phyloP scores from a whole-genome alignment of 2,113 vertebrate species.

The Pogonocichla stellata region DNA sequence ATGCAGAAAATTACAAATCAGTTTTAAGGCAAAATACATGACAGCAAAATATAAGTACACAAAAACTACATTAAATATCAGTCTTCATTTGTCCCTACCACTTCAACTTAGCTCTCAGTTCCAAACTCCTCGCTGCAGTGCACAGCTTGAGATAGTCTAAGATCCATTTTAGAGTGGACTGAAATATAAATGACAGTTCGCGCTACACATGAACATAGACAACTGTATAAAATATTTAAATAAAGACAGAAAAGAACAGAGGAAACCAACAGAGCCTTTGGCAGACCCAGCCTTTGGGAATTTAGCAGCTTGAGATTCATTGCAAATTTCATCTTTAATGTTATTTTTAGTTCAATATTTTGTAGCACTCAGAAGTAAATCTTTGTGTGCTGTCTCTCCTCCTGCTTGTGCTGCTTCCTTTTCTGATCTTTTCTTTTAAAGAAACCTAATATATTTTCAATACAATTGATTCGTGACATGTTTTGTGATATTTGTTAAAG shows the following conservation, averaged over 20 bases:
- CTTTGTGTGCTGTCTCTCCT: constrained; percentile 68
- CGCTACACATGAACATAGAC: constrained; percentile 85
- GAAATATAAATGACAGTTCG: constrained; percentile 90
- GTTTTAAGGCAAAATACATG: constrained; percentile 81
- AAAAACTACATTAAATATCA: constrained; percentile 94
- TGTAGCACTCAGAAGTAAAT: constrained; percentile 80
- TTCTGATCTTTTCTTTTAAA: constrained; percentile 59
- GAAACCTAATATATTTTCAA: constrained; percentile 75
- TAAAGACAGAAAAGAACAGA: constrained; percentile 84
- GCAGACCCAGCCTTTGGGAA: constrained; percentile 80
- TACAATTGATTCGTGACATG: constrained; percentile 72
- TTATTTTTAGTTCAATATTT: constrained; percentile 84
- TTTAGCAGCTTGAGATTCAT: constrained; percentile 82
- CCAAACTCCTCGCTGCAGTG: constrained; percentile 53
- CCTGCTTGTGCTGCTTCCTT: constrained; percentile 45
- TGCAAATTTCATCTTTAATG: constrained; percentile 82
- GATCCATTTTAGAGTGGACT: constrained; percentile 86
- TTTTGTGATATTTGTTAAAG: constrained; percentile 47
- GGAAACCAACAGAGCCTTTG: constrained; percentile 77
- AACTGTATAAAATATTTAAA: constrained; percentile 97
- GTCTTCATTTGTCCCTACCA: constrained; percentile 81
- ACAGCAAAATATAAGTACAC: constrained; percentile 87
- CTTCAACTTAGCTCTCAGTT: constrained; percentile 74
- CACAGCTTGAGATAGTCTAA: constrained; percentile 80
- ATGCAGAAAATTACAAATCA: constrained; percentile 81